Conservation (phyloP, 2,113 vertebrate genomes). For the Anoplopoma fimbria region DNA sequence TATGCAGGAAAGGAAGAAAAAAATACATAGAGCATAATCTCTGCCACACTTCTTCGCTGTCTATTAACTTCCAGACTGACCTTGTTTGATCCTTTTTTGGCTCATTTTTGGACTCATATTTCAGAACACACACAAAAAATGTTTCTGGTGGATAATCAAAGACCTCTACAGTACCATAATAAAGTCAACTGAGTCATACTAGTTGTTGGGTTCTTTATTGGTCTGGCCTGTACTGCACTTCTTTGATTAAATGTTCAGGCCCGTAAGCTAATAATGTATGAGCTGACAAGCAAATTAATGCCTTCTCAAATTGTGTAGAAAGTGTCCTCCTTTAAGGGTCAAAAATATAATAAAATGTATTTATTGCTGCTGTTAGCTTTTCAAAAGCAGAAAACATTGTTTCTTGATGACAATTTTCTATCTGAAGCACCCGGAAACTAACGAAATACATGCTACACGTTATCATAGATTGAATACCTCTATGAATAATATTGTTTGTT, state of each 20-base stretch:
- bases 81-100: constrained; percentile 31
- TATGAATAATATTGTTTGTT: neutral
- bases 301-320: constrained; percentile 25
- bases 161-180: constrained; percentile 7
- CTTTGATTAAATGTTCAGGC: constrained; percentile 44
- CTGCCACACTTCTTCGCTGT: neutral
- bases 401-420: no score
- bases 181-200: constrained; percentile 36
- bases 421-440: no score
- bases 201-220: constrained; percentile 53
- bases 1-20: constrained; percentile 3
- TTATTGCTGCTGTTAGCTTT: constrained; percentile 23
- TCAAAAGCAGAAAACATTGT: constrained; percentile 22
- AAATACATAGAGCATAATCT: constrained; percentile 29
- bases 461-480: neutral
- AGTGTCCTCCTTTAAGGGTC: constrained; percentile 19
- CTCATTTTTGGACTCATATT: constrained; percentile 31
- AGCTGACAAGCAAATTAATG: constrained; percentile 38
- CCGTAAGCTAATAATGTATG: constrained; percentile 23
- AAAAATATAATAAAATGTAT: constrained; percentile 32
- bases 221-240: constrained; percentile 28
- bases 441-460: neutral
- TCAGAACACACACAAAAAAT: neutral
- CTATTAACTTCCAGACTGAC: constrained; percentile 38
- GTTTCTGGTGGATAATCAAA: constrained; percentile 28